phyloP scores from a whole-genome alignment of 2,888 invertebrate genomes.

The Mesoligia furuncula region DNA sequence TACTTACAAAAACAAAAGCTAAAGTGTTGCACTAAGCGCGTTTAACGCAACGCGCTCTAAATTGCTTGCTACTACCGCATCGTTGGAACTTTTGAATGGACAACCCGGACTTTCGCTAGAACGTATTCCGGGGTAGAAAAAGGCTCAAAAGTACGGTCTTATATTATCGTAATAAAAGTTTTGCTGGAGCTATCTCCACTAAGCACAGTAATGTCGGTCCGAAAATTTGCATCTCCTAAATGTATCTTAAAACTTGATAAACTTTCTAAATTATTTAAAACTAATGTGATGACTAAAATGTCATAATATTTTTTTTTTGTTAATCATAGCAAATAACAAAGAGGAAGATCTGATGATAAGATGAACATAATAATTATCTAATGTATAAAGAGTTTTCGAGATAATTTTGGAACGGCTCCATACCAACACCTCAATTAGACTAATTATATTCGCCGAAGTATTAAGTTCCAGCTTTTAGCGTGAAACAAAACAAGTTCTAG shows the following conservation, averaged over 20 bases:
- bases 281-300: neutral
- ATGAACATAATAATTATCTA: neutral
- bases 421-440: neutral
- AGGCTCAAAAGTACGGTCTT: neutral
- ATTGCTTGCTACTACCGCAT: slow-evolving; percentile 34
- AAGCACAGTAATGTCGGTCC: too few species aligned
- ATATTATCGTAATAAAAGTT: neutral
- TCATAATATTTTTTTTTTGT: neutral
- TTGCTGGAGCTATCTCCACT: neutral
- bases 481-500: slow-evolving; percentile 19
- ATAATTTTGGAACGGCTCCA: neutral
- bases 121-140: slow-evolving; percentile 37
- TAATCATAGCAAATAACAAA: neutral
- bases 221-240: neutral
- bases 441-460: slow-evolving; percentile 8
- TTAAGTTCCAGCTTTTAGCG: slow-evolving; percentile 7
- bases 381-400: neutral
- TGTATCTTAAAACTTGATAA: too few species aligned
- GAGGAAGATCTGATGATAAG: neutral
- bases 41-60: slow-evolving; percentile 26
- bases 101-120: slow-evolving; percentile 3
- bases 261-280: neutral
- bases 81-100: slow-evolving; percentile 55
- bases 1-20: slow-evolving; percentile 35
- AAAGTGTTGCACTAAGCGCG: slow-evolving; percentile 32